Base-by-base conservation (phyloP, 2,888 invertebrate species). In the Thereva nobilitata region DNA sequence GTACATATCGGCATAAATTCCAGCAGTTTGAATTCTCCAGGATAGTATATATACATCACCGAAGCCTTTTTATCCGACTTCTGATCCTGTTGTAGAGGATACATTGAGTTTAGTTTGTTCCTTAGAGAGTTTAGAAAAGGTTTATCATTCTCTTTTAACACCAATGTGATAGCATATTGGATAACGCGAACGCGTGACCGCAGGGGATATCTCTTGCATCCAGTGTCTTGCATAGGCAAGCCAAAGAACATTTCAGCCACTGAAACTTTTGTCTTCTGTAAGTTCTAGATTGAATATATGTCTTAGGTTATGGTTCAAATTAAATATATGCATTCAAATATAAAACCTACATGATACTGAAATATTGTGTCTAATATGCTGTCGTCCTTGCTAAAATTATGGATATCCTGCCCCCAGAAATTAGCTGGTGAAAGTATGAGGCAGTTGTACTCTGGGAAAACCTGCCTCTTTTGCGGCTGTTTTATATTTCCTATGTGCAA, bases 211-310 rank as follows among this genome's bases (percentile, higher is more conserved):
- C 93, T 84, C 77, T 94, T 94, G 67, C 97, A 86, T 3, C 97
- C 97, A 0, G 95, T 91, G 76, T 95, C 93, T 72, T 91, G 89
- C 75, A 96, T 86, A 71, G 90, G 91, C 85, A 97, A 88, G 4
- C 97, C 97, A 79, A 97, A 95, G 8, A 95, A 84, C 84, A 97
- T 89, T 82, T 97, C 97, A 1, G 93, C 88, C 55, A 90, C 83
- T 34, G 92, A 93, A 7, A 89, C 88, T 82, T 93, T 92, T 56
- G 91, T 88, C 80, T 92, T 92, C 80, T 92, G 92, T 68, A 91
- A 83, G 80, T 87, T 90, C 91, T 92, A 77, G 47, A 79, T 78
- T 71, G 65, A 71, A 44, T 45, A 50, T 23, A 44, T 42, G 10
- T 1, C n/a, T 37, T n/a, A 34, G 7, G 23, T 9, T 6, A 0